phyloP scores from a whole-genome alignment of 2,113 vertebrate genomes.

The Heterocephalus glaber region DNA sequence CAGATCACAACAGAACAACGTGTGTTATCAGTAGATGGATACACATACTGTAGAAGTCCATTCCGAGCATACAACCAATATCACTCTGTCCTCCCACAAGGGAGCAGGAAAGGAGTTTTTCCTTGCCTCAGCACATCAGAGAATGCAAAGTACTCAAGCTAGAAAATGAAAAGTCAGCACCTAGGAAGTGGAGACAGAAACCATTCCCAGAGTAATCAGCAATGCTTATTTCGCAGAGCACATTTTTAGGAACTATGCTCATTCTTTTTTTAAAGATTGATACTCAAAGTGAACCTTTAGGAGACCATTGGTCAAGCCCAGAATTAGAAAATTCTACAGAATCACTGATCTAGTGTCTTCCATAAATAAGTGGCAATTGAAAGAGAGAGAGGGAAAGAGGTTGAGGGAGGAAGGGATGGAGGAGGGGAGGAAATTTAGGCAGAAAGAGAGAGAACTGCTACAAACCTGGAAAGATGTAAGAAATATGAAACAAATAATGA shows the following conservation, averaged over 20 bases:
- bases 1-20: not conserved
- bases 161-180: conserved; percentile 45
- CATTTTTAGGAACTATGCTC: not conserved
- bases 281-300: not conserved
- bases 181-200: not conserved
- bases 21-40: not conserved
- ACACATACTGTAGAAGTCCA: not conserved
- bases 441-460: not conserved
- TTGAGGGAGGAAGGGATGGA: too few relatives aligned
- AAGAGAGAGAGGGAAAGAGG: not conserved
- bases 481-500: not conserved
- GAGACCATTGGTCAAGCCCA: not conserved
- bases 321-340: not conserved
- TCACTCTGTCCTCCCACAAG: not conserved
- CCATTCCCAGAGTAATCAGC: not conserved
- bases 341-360: not conserved
- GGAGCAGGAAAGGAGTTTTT: conserved; percentile 49
- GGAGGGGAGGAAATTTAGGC: not conserved
- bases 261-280: not conserved
- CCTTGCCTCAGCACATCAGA: conserved; percentile 28
- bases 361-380: not conserved
- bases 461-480: not conserved
- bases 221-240: not conserved
- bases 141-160: not conserved
- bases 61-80: not conserved